Base-by-base conservation (phyloP, 2,113 vertebrate genomes). In the Charadrius vociferus region DNA sequence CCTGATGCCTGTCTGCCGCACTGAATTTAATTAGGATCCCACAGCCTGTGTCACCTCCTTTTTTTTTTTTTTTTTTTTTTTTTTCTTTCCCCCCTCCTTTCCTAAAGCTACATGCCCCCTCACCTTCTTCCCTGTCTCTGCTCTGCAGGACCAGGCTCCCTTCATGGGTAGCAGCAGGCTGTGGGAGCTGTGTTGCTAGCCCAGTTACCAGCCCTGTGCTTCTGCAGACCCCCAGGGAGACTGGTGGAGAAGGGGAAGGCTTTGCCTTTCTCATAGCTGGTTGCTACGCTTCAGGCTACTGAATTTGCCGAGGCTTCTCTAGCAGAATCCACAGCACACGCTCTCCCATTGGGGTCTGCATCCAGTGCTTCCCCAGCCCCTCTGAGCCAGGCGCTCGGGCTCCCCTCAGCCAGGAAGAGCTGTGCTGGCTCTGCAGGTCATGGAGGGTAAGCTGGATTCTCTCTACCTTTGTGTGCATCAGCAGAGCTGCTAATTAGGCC, bases 401-500 rank as follows among this genome's bases (percentile, higher is more conserved):
- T 93, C 22, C 17, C 8, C 36, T 86, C 11, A 1, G 13, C 61
- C 14, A 5, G 34, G 36, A 86, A 97, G 94, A 63, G 39, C 92
- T 79, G 68, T 91, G 88, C 92, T 96, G 79, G 95, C 92, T 97
- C 96, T 91, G 90, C 93, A 90, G 97, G 97, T 96, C 96, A 97
- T 37, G 70, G 88, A 95, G 97, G 95, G 95, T 96, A 96, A 96
- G 96, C 95, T 97, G 95, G 97, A 97, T 97, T 97, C 96, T 88
- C 95, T 88, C 77, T 95, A 95, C 97, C 97, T 97, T 78, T 95
- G 88, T 95, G 92, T 93, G 92, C 92, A 92, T 92, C 94, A 96
- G 97, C 95, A 97, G 95, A 97, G 92, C 95, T 95, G 83, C 88
- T 97, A 96, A 97, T 97, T 97, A 97, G 95, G 83, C 83, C 96